Conservation (phyloP, 2,797 vertebrate genomes). For the Podargus strigoides region DNA sequence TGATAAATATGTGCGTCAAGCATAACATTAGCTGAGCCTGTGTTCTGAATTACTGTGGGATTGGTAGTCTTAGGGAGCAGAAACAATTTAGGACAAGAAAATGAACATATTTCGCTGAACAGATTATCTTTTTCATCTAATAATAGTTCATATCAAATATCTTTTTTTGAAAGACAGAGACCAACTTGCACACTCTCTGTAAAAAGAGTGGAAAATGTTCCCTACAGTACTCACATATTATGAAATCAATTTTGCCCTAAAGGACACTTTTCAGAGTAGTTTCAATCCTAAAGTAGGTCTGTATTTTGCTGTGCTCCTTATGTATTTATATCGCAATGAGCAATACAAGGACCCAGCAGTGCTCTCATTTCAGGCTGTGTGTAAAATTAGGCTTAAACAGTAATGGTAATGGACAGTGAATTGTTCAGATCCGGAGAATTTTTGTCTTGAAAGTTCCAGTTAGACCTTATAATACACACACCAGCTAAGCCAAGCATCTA, state of each 20-base stretch:
- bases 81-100: constrained; percentile 44
- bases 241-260: constrained; percentile 65
- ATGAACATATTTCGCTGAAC: constrained; percentile 52
- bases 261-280: constrained; percentile 49
- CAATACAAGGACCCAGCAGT: background rate
- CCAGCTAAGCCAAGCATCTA: background rate
- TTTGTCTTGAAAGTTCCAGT: background rate
- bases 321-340: background rate
- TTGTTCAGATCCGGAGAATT: background rate
- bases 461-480: background rate
- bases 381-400: constrained; percentile 3
- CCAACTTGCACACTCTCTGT: background rate
- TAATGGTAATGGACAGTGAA: background rate
- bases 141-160: constrained; percentile 61
- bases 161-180: constrained; percentile 43
- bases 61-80: constrained; percentile 11
- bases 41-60: constrained; percentile 3
- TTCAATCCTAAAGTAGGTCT: background rate
- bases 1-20: constrained; percentile 54
- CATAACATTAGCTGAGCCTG: constrained; percentile 26
- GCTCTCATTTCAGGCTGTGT: background rate
- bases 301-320: background rate
- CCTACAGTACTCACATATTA: constrained; percentile 36
- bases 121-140: constrained; percentile 66
- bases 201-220: constrained; percentile 47